Evolutionary conservation across 2,888 invertebrate genomes (phyloP).

Genomic region (Mesochorus sp.): DNA sequence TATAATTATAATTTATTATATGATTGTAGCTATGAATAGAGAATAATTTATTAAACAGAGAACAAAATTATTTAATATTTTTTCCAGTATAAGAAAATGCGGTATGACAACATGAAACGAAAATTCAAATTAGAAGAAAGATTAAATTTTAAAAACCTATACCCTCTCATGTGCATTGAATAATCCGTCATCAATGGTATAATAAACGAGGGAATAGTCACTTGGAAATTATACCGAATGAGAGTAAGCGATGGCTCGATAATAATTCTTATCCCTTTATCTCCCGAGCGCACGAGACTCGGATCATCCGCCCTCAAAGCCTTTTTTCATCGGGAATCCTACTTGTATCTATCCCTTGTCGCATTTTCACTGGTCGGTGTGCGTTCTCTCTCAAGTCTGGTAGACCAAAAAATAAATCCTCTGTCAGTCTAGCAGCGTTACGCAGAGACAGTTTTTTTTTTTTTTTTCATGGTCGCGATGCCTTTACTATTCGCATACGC

Average conservation of each 20-base stretch:
- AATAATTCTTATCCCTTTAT: slow-evolving; percentile 37
- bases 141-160: too few relatives aligned
- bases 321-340: slow-evolving; percentile 9
- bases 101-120: too few relatives aligned
- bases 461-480: background rate
- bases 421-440: slow-evolving; percentile 25
- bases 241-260: background rate
- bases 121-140: too few relatives aligned
- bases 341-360: background rate
- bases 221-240: slow-evolving; percentile 1
- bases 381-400: slow-evolving; percentile 6
- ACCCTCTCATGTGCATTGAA: too few relatives aligned
- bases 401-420: slow-evolving; percentile 60
- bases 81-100: too few relatives aligned
- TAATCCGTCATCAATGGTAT: background rate
- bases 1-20: too few relatives aligned
- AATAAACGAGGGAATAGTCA: background rate
- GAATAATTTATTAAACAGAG: too few relatives aligned
- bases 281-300: slow-evolving; percentile 35
- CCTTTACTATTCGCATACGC: slow-evolving; percentile 36
- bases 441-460: slow-evolving; percentile 27
- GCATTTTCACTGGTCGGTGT: background rate
- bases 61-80: too few relatives aligned
- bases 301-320: slow-evolving; percentile 37
- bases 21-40: too few relatives aligned